A percentile compares a stretch with the other conserved stretches of the same genome.
Conservation (phyloP, 1,140 invertebrate genomes). For the Caenorhabditis tropicalis region DNA sequence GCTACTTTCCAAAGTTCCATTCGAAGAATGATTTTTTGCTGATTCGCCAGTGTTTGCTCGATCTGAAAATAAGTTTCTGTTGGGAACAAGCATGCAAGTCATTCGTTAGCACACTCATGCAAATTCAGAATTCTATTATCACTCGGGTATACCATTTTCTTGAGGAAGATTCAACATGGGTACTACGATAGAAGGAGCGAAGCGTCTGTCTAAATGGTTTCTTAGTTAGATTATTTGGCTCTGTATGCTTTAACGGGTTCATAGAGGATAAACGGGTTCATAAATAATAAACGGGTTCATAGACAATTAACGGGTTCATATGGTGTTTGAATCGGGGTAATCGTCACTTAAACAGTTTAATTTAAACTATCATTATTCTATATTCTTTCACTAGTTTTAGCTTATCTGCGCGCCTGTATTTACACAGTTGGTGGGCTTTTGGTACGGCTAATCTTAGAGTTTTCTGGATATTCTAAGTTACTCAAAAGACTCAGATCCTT, state of each 20-base stretch:
- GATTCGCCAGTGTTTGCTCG: background rate
- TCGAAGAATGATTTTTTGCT: background rate
- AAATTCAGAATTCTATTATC: conserved; percentile 16
- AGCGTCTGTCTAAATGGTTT: background rate
- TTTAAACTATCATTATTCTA: too few species aligned
- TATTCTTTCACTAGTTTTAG: too few species aligned
- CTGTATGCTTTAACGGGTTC: too few species aligned
- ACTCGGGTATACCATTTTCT: conserved; percentile 9
- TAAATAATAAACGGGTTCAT: too few species aligned
- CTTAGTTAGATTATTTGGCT: background rate
- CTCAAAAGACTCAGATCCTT: too few species aligned
- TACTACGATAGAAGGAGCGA: background rate
- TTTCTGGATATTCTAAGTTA: too few species aligned
- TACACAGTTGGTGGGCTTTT: too few species aligned
- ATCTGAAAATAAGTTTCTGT: background rate
- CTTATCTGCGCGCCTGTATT: too few species aligned
- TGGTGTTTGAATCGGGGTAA: too few species aligned
- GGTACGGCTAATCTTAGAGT: too few species aligned
- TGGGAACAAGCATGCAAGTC: background rate
- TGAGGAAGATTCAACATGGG: conserved; percentile 6
- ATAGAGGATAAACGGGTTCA: too few species aligned
- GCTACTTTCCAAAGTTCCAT: background rate
- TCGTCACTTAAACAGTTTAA: background rate
- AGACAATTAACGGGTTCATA: too few species aligned
- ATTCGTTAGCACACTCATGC: conserved; percentile 17